Conservation (phyloP, 2,888 invertebrate genomes). For the Acheta domesticus region DNA sequence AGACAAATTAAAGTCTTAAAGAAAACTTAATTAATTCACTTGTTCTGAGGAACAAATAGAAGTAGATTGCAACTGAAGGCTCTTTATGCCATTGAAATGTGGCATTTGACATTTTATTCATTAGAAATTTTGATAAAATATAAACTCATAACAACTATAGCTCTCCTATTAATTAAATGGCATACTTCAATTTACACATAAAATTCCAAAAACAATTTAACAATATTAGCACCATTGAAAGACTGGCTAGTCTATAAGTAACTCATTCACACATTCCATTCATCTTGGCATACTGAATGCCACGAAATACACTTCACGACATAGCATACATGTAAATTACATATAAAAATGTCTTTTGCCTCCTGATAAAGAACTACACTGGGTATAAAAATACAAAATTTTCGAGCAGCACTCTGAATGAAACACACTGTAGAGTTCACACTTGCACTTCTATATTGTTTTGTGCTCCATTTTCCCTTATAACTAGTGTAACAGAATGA, state of each 20-base stretch:
- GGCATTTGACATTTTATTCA: too few species aligned
- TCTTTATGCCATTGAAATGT: background rate
- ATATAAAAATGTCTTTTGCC: background rate
- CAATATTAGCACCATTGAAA: background rate
- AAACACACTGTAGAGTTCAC: background rate
- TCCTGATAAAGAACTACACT: background rate
- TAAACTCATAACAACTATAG: conserved; percentile 2
- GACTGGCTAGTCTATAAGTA: background rate
- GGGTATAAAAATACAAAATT: conserved; percentile 4
- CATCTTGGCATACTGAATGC: too few species aligned
- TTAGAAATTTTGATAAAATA: background rate
- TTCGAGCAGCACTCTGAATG: background rate
- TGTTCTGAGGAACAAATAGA: too few species aligned
- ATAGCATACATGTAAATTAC: background rate
- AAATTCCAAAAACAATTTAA: background rate
- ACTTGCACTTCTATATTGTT: background rate
- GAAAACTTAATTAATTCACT: too few species aligned
- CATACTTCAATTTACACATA: background rate
- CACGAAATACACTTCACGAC: background rate
- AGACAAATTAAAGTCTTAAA: too few species aligned
- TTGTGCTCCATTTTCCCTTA: background rate
- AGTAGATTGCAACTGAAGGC: too few species aligned
- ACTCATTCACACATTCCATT: background rate
- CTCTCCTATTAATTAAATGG: background rate
- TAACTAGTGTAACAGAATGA: conserved; percentile 7